These are phyloP conservation scores for Thamnophis elegans DNA, from an alignment of 2,797 vertebrate species.

Conservation along the genomic window DNA sequence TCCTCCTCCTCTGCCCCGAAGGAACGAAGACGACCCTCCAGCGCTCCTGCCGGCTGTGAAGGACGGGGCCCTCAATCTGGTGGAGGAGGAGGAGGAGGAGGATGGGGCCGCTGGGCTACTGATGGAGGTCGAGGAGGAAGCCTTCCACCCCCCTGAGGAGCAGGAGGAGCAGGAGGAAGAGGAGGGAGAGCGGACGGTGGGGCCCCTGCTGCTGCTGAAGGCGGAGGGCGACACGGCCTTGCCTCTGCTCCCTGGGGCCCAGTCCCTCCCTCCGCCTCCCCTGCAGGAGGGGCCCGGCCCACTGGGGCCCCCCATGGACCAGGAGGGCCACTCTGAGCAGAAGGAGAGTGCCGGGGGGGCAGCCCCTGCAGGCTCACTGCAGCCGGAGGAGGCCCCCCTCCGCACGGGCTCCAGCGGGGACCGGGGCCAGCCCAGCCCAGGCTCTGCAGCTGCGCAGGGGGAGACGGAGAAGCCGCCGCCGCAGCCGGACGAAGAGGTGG, in stretches of 20 bases:
- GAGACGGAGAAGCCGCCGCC: not conserved
- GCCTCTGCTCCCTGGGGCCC: not conserved
- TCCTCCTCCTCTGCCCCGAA: not conserved
- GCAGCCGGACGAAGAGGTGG: rapidly evolving
- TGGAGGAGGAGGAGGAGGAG: not conserved
- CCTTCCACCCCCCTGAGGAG: conserved; percentile 60
- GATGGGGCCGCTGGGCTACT: conserved; percentile 34
- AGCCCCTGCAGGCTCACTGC: too few species aligned
- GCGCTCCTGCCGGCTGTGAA: not conserved
- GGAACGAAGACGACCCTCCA: not conserved
- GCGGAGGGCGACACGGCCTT: not conserved
- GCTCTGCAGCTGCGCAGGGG: not conserved
- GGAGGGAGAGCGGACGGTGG: not conserved
- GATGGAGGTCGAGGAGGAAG: conserved; percentile 49
- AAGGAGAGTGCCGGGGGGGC: not conserved
- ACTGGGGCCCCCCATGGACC: not conserved
- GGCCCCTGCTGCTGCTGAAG: not conserved
- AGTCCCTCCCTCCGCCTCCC: not conserved
- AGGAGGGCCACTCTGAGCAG: rapidly evolving
- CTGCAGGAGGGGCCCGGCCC: not conserved
- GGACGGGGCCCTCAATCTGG: not conserved
- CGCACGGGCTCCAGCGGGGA: not conserved
- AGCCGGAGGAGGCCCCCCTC: not conserved
- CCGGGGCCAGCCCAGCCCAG: rapidly evolving
- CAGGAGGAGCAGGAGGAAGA: conserved; percentile 6